Evolutionary conservation across 2,797 vertebrate genomes (phyloP).

Genomic region (Spheniscus humboldti): DNA sequence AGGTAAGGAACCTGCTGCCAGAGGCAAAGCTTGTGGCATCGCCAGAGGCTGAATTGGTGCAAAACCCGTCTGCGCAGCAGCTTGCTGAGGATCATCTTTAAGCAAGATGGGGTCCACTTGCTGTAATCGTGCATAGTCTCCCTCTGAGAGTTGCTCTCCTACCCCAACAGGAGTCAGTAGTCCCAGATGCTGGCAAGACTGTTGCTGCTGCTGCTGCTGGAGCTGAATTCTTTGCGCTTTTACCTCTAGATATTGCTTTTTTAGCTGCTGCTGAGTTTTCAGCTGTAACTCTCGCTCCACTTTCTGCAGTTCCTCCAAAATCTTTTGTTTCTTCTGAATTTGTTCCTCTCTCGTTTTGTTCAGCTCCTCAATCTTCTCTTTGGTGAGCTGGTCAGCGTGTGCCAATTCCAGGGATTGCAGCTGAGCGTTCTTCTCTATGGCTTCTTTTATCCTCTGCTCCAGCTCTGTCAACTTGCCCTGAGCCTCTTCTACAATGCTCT

Average conservation of each 20-base stretch:
- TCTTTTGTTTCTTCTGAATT: constrained; percentile 87
- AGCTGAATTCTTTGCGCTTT: constrained; percentile 83
- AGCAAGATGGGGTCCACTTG: constrained; percentile 82
- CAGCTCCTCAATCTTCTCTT: constrained; percentile 85
- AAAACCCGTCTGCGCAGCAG: constrained; percentile 80
- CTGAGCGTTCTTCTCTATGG: constrained; percentile 86
- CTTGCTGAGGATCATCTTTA: constrained; percentile 80
- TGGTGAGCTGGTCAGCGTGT: constrained; percentile 83
- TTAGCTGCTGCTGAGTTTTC: constrained; percentile 84
- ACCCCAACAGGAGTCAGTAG: constrained; percentile 79
- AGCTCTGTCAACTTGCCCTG: constrained; percentile 86
- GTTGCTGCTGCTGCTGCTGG: constrained; percentile 79
- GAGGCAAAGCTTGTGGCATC: constrained; percentile 81
- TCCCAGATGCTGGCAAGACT: constrained; percentile 81
- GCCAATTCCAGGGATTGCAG: constrained; percentile 84
- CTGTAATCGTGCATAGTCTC: constrained; percentile 82
- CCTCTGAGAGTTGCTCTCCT: constrained; percentile 81
- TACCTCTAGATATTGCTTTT: constrained; percentile 84
- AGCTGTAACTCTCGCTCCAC: constrained; percentile 82
- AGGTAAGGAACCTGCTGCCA: constrained; percentile 80
- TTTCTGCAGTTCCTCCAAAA: constrained; percentile 84
- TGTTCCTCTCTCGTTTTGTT: constrained; percentile 84
- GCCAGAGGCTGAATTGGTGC: constrained; percentile 82
- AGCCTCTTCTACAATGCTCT: constrained; percentile 88
- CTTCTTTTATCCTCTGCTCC: constrained; percentile 86